Evolutionary conservation across 2,888 invertebrate species (phyloP), one percentile per base, ranked within the genome.

Genomic region (Brachyptera putata): DNA sequence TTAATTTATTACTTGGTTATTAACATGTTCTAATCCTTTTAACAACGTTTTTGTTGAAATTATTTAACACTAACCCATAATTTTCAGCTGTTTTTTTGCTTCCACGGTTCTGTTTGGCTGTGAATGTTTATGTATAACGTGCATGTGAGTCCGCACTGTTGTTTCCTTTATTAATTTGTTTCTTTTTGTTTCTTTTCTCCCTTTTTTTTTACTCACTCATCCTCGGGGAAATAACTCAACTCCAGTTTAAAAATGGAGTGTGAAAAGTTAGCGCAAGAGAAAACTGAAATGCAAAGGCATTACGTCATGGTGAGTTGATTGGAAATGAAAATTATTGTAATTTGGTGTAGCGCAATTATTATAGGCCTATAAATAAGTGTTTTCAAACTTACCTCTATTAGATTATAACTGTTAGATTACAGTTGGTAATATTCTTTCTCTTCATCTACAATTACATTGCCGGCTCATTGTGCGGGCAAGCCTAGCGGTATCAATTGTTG

Each of bases 201-300:
- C 64, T 62, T 63, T 58, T 26, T 37, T 41, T 43, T 46, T 39
- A 50, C 50, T 39, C 50, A 34, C 43, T 22, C 43, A 53, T 46
- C 37, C 55, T 22, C 43, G 41, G 36, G 57, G 36, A 26, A 48
- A 46, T 53, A 41, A 56, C 58, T 60, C 60, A 46, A 56, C 72
- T 79, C 64, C 80, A 89, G 89, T 76, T 79, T 89, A 73, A 89
- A 90, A 78, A 80, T 89, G 81, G 91, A 91, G 79, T 84, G 87
- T 76, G 91, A 91, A 76, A 91, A 91, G 79, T 78, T 91, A 73
- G 87, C 86, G 68, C 85, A 86, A 73, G 91, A 91, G 78, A 91
- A 91, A 79, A 89, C 89, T 66, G 89, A 90, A 78, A 89, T 91
- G 86, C 90, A 91, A 76, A 80, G 91, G 75, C 89, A 90, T 79